A percentile compares a stretch with the other conserved stretches of the same genome.
Evolutionary conservation across 1,140 invertebrate genomes (phyloP).

Genomic region (Brachionus manjavacas): DNA sequence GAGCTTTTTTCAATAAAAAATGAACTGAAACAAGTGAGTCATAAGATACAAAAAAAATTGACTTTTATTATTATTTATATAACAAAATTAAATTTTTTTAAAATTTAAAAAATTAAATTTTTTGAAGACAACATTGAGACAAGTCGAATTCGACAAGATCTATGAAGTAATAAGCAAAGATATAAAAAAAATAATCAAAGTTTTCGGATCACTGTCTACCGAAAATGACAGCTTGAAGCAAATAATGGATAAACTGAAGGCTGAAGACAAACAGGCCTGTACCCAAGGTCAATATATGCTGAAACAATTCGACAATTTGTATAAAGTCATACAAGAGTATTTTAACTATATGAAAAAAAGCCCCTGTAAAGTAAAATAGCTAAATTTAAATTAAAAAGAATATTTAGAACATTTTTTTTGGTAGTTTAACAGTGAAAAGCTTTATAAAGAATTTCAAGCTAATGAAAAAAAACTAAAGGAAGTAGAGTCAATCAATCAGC

Average conservation of each 20-base stretch:
- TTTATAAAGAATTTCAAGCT: neutral
- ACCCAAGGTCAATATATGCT: constrained; percentile 18
- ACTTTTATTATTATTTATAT: no score
- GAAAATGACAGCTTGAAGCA: neutral
- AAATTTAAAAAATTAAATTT: neutral
- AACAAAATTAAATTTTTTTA: no score
- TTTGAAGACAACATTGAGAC: neutral
- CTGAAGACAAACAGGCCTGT: neutral
- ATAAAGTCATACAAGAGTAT: neutral
- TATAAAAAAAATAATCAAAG: constrained; percentile 11
- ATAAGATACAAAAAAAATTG: no score
- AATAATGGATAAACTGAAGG: neutral
- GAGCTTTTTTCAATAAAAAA: constrained; percentile 8
- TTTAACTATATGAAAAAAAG: neutral
- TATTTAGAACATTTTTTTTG: neutral
- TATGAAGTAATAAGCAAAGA: constrained; percentile 6
- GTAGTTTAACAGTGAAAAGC: constrained; percentile 5
- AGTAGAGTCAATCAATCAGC: neutral
- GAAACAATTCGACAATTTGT: constrained; percentile 8
- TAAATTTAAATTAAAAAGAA: neutral
- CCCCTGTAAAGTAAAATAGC: neutral
- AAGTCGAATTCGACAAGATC: constrained; percentile 1
- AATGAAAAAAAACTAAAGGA: constrained; percentile 25
- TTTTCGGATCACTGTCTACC: neutral
- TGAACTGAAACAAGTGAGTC: neutral